Evolutionary conservation across 2,797 vertebrate genomes (phyloP), one percentile per base, ranked within the genome.

Genomic region (Sebastes minor): DNA sequence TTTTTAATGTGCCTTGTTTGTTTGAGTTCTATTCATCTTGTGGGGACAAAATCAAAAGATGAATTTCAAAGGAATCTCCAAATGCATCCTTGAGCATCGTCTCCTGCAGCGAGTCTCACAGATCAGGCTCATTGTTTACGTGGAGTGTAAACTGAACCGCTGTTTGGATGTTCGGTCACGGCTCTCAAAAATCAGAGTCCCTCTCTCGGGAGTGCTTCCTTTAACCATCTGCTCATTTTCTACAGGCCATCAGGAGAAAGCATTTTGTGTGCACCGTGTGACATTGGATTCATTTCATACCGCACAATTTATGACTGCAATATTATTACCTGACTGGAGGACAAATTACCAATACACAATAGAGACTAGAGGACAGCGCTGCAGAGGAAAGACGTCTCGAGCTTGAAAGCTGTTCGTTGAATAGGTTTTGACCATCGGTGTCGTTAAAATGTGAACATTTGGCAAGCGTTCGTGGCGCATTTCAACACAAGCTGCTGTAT

Each of bases 191-290:
- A 70, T 53, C 63, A 12, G 8, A 49, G 8, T 53, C 72, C 14
- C 55, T 81, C 71, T 70, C 71, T 38, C 3, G 5, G 59, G 73
- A 71, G 32, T 33, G 16, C 22, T 33, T 20, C 60, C 68, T 79
- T 80, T 82, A 71, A 77, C 75, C 64, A 78, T 73, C 71, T 81
- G 75, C 57, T 85, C 32, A n/a, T 32, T 67, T 71, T 67, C 62
- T 10, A 22, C n/a, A 52, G 33, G 64, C 57, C 55, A 57, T 53
- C 42, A 27, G 25, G 64, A 66, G 52, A 33, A 66, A 56, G 25
- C 35, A 13, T 74, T 72, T 38, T 49, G 60, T 2, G 5, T 56
- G 55, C 23, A 22, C 8, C 56, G 52, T 38, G 63, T 38, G 62
- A 66, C 62, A 63, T 11, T 49, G 73, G n/a, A 55, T 81, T 71